phyloP scores from a whole-genome alignment of 2,888 invertebrate species.

The Xylocampa areola region DNA sequence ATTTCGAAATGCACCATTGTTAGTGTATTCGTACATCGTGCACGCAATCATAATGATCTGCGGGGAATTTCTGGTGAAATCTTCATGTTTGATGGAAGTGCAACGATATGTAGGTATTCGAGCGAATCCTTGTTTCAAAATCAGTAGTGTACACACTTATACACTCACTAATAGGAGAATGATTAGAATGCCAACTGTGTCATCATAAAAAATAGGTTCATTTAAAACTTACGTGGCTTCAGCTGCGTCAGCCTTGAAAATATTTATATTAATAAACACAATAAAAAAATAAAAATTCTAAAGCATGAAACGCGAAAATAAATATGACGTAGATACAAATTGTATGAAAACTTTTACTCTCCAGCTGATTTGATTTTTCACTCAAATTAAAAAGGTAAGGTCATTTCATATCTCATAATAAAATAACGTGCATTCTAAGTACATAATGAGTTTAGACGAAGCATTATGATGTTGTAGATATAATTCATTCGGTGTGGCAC shows the following conservation, averaged over 20 bases:
- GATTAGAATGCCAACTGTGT: background rate
- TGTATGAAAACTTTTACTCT: constrained; percentile 13
- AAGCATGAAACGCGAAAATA: background rate
- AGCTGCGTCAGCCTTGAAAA: background rate
- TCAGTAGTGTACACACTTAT: too few species aligned
- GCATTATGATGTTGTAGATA: constrained; percentile 52
- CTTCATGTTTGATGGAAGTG: constrained; percentile 23
- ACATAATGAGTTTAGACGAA: constrained; percentile 43
- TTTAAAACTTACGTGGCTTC: background rate
- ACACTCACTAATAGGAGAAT: too few species aligned
- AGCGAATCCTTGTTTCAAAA: background rate
- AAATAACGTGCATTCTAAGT: constrained; percentile 45
- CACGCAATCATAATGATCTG: constrained; percentile 20
- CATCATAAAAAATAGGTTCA: background rate
- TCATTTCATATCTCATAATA: constrained; percentile 31
- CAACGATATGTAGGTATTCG: constrained; percentile 3
- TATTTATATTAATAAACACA: background rate
- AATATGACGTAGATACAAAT: background rate
- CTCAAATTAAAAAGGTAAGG: constrained; percentile 39
- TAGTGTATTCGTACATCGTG: constrained; percentile 6
- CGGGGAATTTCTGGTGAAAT: constrained; percentile 21
- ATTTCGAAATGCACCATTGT: constrained; percentile 34
- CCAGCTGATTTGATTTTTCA: constrained; percentile 47
- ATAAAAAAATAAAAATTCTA: background rate
- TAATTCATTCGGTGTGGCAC: constrained; percentile 58